A percentile compares a stretch with the other conserved stretches of the same genome.
Evolutionary conservation across 2,888 invertebrate species (phyloP).

Genomic region (Ormyrus thymus): DNA sequence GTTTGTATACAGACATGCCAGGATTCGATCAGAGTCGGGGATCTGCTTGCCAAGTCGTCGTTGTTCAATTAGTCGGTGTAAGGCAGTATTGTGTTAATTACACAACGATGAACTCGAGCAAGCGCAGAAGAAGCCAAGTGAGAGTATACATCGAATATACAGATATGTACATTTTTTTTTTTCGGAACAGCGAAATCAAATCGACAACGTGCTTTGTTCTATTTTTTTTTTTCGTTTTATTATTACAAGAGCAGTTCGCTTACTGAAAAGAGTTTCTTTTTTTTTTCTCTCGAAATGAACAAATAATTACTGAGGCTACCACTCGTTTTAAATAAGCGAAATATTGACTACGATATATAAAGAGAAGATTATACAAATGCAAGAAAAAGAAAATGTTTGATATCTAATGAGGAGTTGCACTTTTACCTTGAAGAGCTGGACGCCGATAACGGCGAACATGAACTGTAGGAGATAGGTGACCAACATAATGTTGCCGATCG

Average conservation of each 20-base stretch:
- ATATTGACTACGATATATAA: slow-evolving; percentile 14
- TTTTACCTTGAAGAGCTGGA: slow-evolving; percentile 99
- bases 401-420: slow-evolving; percentile 29
- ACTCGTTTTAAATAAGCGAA: slow-evolving; percentile 49
- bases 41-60: slow-evolving; percentile 47
- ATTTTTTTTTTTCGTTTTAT: slow-evolving; percentile 5
- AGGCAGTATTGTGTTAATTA: slow-evolving; percentile 13
- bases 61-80: slow-evolving; percentile 15
- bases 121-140: slow-evolving; percentile 51
- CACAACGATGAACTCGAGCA: slow-evolving; percentile 51
- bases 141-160: slow-evolving; percentile 24
- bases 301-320: not conserved
- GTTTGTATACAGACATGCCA: slow-evolving; percentile 23
- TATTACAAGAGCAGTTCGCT: slow-evolving; percentile 40
- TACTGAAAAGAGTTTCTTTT: slow-evolving; percentile 39
- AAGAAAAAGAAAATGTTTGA: slow-evolving; percentile 26
- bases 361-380: slow-evolving; percentile 23
- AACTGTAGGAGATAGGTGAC: slow-evolving; percentile 99
- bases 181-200: slow-evolving; percentile 39
- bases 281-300: not conserved
- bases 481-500: slow-evolving; percentile 99
- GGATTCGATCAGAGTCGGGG: slow-evolving; percentile 16
- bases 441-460: slow-evolving; percentile 99
- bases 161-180: not conserved
- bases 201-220: slow-evolving; percentile 33